phyloP scores from a whole-genome alignment of 2,797 vertebrate species.

The Ara ararauna region DNA sequence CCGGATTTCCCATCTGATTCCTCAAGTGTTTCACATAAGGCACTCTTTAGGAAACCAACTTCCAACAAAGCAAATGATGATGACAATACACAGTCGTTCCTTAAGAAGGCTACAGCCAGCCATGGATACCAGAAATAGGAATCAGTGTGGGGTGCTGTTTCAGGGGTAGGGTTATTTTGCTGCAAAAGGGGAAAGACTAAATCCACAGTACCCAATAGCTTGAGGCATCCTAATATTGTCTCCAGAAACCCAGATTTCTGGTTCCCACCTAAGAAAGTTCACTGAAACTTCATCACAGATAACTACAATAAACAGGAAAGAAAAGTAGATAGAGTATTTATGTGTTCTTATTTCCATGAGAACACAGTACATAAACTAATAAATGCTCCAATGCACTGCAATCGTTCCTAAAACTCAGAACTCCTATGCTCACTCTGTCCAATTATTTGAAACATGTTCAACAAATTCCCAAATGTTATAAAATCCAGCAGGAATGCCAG shows the following conservation, averaged over 20 bases:
- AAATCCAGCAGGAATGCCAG: neutral
- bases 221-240: neutral
- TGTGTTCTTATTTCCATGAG: neutral
- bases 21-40: neutral
- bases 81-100: neutral
- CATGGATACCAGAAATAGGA: accelerated
- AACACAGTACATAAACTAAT: neutral
- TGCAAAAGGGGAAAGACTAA: neutral
- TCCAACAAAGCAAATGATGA: neutral
- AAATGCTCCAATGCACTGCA: accelerated
- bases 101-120: neutral
- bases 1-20: neutral
- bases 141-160: neutral
- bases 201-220: accelerated
- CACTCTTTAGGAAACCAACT: neutral
- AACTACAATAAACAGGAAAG: neutral
- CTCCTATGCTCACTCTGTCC: neutral
- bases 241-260: neutral
- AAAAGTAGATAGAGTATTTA: accelerated
- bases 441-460: neutral
- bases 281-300: neutral
- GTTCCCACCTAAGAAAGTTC: neutral
- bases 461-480: neutral
- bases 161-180: neutral
- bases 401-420: neutral